Base-by-base conservation (phyloP, 2,888 invertebrate genomes). In the Creontiades dilutus region DNA sequence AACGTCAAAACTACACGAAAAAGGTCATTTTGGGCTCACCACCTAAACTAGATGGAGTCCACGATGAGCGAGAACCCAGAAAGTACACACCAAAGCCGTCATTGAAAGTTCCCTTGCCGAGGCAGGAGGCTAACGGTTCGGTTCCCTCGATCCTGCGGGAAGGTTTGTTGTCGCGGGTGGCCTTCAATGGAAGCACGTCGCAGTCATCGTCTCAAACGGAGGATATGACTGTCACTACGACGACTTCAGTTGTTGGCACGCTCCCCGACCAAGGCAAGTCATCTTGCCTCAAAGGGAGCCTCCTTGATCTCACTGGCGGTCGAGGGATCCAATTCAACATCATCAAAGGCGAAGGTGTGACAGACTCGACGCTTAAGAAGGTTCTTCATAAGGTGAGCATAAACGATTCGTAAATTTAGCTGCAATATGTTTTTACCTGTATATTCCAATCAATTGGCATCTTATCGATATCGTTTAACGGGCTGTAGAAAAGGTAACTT, bases 1-100 rank as follows among this genome's bases (percentile, higher is more conserved):
- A 88, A 52, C 78, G 78, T 14, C 28, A 88, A 14, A 78, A 88
- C 23, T 88, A 76, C 46, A 88, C 88, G 3, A 88, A 88, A 55
- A 88, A 88, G 46, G 88, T 88, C 27, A 88, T 88, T 11, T 52
- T 88, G 13, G 88, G 88, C 0, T 78, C 88, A 5, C 88, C 88
- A 0, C 55, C 68, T 1, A 88, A 88, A 78, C 52, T 2, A 16
- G 27, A 5, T 0, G 48, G 52, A 48, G 12, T 19, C 27, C 48
- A 23, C 13, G 47, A 37, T 52, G 37, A 37, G 37, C 19, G 47
- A 14, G 47, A 47, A 1, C n/a, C 23, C 27, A 82, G 82, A 23
- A 46, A 48, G 48, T 82, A 14, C 82, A n/a, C 88, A 9, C 86
- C 68, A 0, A 86, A 76, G 28, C 88, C 88, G 16, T 78, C 78